phyloP scores from a whole-genome alignment of 2,113 vertebrate species.

The Tachysurus vachellii region DNA sequence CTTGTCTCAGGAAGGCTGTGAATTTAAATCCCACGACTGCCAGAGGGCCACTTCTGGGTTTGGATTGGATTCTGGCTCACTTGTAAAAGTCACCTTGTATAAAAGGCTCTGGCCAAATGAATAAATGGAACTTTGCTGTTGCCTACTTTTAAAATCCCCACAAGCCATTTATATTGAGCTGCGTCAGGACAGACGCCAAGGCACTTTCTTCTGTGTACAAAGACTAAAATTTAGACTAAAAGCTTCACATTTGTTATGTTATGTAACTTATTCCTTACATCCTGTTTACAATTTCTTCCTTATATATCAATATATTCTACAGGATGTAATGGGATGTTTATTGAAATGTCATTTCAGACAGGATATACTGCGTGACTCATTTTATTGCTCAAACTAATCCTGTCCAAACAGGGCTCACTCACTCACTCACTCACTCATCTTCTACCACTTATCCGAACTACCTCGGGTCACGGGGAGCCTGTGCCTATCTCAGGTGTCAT shows the following conservation, averaged over 20 bases:
- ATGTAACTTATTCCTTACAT: neutral
- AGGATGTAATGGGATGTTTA: too few species aligned
- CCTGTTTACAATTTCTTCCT: neutral
- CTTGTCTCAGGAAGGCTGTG: neutral
- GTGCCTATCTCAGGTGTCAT: too few species aligned
- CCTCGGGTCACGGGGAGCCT: too few species aligned
- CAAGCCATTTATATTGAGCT: constrained; percentile 2
- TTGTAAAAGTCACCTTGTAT: neutral
- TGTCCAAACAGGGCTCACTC: too few species aligned
- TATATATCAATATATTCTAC: too few species aligned
- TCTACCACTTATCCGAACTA: too few species aligned
- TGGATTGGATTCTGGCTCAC: neutral
- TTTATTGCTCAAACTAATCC: too few species aligned
- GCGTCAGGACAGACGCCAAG: neutral
- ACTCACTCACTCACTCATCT: too few species aligned
- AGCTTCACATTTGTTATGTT: neutral
- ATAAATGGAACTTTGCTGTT: neutral
- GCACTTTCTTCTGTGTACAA: neutral
- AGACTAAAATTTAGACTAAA: neutral
- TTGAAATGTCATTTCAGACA: too few species aligned
- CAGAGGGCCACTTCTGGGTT: neutral
- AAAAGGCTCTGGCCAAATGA: neutral
- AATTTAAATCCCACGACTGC: neutral
- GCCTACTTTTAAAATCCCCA: neutral
- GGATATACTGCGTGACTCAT: too few species aligned